Conservation (phyloP, 2,888 invertebrate species). For the Heliconius cydno region DNA sequence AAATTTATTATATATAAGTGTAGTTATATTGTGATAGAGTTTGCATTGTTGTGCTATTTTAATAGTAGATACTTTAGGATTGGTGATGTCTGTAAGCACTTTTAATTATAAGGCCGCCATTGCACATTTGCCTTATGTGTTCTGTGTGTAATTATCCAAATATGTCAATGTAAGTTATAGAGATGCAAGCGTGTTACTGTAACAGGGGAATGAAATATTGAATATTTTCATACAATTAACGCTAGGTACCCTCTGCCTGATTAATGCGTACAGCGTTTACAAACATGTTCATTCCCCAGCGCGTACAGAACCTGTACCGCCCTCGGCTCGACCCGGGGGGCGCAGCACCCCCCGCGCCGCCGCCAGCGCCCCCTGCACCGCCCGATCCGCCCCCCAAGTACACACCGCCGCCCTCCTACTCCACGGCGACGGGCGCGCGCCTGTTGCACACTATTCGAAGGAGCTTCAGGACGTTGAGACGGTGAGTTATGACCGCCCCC, state of each 20-base stretch:
- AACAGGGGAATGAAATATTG: no score
- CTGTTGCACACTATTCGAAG: conserved; percentile 90
- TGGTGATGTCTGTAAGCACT: background rate
- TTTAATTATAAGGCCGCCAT: background rate
- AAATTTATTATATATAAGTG: background rate
- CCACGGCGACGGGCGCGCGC: conserved; percentile 94
- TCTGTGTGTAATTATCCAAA: no score
- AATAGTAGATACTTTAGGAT: background rate
- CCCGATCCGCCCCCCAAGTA: conserved; percentile 95
- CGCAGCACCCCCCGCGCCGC: conserved; percentile 45
- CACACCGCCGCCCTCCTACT: conserved; percentile 96
- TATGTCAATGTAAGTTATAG: no score
- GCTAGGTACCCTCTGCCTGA: no score
- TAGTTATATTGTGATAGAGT: background rate
- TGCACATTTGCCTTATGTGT: background rate
- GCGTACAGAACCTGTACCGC: conserved; percentile 92
- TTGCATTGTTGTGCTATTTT: background rate
- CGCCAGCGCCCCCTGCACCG: conserved; percentile 40
- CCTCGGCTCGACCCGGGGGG: conserved; percentile 84
- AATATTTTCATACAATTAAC: no score
- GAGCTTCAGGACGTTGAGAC: conserved; percentile 87
- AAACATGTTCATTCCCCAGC: conserved; percentile 74
- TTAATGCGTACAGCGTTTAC: background rate
- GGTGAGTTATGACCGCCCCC: conserved; percentile 54
- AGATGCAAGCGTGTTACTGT: no score